These are phyloP conservation scores for Popillia japonica DNA, from an alignment of 1,140 invertebrate genomes.

Conservation along the genomic window DNA sequence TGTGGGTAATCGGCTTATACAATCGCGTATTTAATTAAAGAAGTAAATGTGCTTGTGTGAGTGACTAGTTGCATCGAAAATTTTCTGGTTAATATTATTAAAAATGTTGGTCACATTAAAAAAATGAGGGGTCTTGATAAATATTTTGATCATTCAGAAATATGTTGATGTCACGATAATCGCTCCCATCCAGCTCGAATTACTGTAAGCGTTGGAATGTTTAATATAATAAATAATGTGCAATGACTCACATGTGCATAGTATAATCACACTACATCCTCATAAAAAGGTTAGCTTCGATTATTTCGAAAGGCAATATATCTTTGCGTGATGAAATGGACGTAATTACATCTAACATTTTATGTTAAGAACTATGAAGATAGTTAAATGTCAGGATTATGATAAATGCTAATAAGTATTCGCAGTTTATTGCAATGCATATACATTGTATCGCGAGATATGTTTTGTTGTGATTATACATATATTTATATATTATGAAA, in stretches of 20 bases:
- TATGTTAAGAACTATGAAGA: not conserved
- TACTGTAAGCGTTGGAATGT: not conserved
- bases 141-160: not conserved
- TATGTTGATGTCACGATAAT: no score
- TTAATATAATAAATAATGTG: not conserved
- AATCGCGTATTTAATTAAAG: not conserved
- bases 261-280: not conserved
- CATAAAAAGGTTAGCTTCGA: not conserved
- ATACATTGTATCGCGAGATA: not conserved
- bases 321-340: not conserved
- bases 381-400: constrained; percentile 7
- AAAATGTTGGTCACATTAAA: not conserved
- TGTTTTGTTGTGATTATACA: not conserved
- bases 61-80: not conserved
- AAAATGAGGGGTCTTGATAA: not conserved
- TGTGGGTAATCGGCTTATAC: not conserved
- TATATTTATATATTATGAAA: no score
- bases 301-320: not conserved
- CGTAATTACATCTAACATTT: not conserved
- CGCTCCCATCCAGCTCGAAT: no score
- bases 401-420: not conserved
- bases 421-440: no score
- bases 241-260: not conserved
- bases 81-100: not conserved
- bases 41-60: not conserved